These are phyloP conservation scores for Sycophila texana DNA, from an alignment of 2,888 invertebrate species.

Conservation along the genomic window DNA sequence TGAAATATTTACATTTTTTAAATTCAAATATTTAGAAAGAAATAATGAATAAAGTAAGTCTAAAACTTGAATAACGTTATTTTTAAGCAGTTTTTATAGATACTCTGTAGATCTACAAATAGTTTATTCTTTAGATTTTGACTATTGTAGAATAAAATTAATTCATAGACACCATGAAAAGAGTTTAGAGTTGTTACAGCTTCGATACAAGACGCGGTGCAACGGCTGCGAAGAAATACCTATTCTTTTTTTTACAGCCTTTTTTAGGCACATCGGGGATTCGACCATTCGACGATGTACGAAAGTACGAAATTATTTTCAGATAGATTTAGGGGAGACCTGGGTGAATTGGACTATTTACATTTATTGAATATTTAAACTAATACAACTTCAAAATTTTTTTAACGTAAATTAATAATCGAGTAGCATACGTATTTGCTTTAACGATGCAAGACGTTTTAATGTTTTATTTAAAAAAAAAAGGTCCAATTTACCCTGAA, in stretches of 20 bases:
- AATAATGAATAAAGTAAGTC: no score
- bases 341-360: slow-evolving; percentile 27
- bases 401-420: background rate
- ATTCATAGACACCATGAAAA: slow-evolving; percentile 48
- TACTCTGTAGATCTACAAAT: no score
- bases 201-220: slow-evolving; percentile 60
- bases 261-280: slow-evolving; percentile 73
- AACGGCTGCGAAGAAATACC: slow-evolving; percentile 56
- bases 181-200: slow-evolving; percentile 70
- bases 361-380: background rate
- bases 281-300: slow-evolving; percentile 59
- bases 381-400: background rate
- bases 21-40: no score
- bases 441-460: background rate
- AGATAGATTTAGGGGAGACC: slow-evolving; percentile 58
- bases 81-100: no score
- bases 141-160: background rate
- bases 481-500: slow-evolving; percentile 22
- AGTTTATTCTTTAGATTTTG: no score
- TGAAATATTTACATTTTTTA: no score
- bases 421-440: background rate
- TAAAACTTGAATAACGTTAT: no score
- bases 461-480: background rate
- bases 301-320: slow-evolving; percentile 18
- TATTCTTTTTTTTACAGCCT: slow-evolving; percentile 71